Evolutionary conservation across 2,113 vertebrate species (phyloP), one percentile per base, ranked within the genome.

Genomic region (Todiramphus chloris): DNA sequence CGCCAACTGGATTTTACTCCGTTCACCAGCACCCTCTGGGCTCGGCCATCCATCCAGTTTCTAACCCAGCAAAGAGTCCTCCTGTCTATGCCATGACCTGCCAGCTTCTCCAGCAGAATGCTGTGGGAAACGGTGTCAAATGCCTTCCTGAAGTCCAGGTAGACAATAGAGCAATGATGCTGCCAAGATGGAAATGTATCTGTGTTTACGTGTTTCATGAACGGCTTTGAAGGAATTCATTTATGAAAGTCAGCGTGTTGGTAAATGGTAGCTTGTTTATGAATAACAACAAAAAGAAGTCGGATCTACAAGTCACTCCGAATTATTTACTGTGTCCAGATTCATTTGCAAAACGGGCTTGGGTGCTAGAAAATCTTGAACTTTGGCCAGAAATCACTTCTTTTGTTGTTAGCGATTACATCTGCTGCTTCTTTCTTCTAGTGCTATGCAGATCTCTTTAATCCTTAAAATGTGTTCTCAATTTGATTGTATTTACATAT

Each of bases 391-490:
- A 96, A 94, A 78, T 73, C 87, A 11, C 15, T 56, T 84, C 46
- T 94, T 90, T 97, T 95, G 44, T 75, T 89, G 92, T 96, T 86
- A 94, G 50, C 89, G 88, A 78, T 96, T 95, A 83, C 93, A 95
- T 96, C 92, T 95, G 90, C 64, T 94, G 74, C 69, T 94, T 78
- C 91, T 95, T 96, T 96, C 91, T 96, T 97, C 90, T 83, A 88
- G 70, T 80, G 81, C 82, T 96, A 86, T 5, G 58, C 76, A 97
- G 97, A 98, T 96, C 96, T 93, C 92, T 97, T 83, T 98, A 97
- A 98, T 97, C 96, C 90, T 84, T 80, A 75, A 94, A 98, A 98
- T 97, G 77, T 97, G 95, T 95, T 98, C 89, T 88, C 74, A 96
- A 98, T 97, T 97, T 94, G 79, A 88, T 79, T 96, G 73, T 93